Percentiles rank a stretch among this genome's conserved stretches.
Evolutionary conservation across 2,113 vertebrate species (phyloP).

Genomic region (Sander lucioperca): DNA sequence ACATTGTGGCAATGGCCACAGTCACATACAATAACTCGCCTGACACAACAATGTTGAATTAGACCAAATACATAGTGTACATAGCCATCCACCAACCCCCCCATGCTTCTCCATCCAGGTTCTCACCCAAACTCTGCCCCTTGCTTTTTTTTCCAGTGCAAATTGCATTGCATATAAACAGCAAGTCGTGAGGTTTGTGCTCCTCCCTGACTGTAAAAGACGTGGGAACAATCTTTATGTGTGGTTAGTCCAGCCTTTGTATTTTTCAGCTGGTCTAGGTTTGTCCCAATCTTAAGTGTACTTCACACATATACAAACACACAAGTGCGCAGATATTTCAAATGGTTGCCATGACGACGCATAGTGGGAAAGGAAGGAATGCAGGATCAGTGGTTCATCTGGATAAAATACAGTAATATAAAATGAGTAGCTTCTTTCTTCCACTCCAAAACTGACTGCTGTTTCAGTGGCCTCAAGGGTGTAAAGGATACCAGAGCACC

Average conservation of each 20-base stretch:
- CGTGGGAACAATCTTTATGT: background rate
- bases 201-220: background rate
- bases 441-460: background rate
- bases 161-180: background rate
- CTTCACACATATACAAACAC: background rate
- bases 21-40: conserved; percentile 27
- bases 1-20: conserved; percentile 19
- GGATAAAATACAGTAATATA: background rate
- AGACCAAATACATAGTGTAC: background rate
- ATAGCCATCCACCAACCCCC: background rate
- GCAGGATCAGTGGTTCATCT: background rate
- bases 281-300: background rate
- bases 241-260: background rate
- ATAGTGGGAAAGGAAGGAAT: background rate
- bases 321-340: background rate
- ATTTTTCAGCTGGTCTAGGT: background rate
- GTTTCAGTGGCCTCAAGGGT: background rate
- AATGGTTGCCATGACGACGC: background rate
- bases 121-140: background rate
- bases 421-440: conserved; percentile 9
- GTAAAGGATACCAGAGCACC: background rate
- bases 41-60: background rate
- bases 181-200: background rate
- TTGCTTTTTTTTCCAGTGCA: background rate
- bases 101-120: background rate